Evolutionary conservation across 2,113 vertebrate species (phyloP).

Genomic region (Sinocyclocheilus maitianheensis): DNA sequence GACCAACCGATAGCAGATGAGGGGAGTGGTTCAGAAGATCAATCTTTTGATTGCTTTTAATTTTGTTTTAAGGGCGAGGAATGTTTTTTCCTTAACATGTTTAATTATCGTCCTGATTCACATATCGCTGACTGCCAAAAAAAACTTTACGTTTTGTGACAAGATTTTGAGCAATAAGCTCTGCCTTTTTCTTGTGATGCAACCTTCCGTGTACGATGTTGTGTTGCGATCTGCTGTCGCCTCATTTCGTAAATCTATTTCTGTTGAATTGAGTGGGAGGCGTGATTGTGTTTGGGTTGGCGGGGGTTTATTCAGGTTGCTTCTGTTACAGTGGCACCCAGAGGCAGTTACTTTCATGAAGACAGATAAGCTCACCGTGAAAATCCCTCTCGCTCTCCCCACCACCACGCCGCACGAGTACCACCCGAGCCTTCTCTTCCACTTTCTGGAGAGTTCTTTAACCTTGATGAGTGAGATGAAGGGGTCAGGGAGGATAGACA

Average conservation of each 20-base stretch:
- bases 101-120: not conserved
- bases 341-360: slow-evolving; percentile 79
- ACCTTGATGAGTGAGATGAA: slow-evolving; percentile 79
- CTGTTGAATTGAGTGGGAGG: slow-evolving; percentile 51
- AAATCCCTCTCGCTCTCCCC: slow-evolving; percentile 53
- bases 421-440: slow-evolving; percentile 47
- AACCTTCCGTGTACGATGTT: slow-evolving; percentile 17
- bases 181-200: not conserved
- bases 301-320: slow-evolving; percentile 58
- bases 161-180: not conserved
- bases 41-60: not conserved
- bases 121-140: not conserved
- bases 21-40: no score
- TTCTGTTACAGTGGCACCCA: slow-evolving; percentile 70
- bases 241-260: slow-evolving; percentile 47
- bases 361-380: slow-evolving; percentile 76
- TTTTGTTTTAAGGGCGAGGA: not conserved
- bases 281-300: slow-evolving; percentile 60
- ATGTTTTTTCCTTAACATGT: no score
- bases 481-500: slow-evolving; percentile 48
- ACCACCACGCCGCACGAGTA: not conserved
- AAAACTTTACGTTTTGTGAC: not conserved
- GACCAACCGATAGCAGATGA: no score
- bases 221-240: slow-evolving; percentile 29
- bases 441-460: slow-evolving; percentile 80